Evolutionary conservation across 1,140 invertebrate species (phyloP).

Genomic region (Dreissena rostriformis): DNA sequence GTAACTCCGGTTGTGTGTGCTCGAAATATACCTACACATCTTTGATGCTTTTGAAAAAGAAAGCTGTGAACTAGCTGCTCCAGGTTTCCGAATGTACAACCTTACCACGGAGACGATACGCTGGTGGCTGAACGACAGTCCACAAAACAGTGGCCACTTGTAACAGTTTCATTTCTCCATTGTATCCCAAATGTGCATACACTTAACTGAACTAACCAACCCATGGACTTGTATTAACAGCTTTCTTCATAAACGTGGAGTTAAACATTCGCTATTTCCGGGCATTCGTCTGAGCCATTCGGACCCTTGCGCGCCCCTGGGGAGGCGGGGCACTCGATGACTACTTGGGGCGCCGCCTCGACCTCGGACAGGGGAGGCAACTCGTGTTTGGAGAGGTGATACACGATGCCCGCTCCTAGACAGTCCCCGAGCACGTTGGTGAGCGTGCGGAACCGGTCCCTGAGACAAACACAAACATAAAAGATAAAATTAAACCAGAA

Average conservation of each 20-base stretch:
- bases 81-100: too few relatives aligned
- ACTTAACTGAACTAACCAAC: too few relatives aligned
- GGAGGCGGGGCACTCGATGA: constrained; percentile 13
- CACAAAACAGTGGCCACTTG: too few relatives aligned
- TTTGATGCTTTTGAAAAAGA: too few relatives aligned
- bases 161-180: too few relatives aligned
- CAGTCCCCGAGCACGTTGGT: constrained; percentile 98
- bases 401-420: constrained; percentile 95
- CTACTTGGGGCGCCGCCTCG: not conserved
- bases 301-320: constrained; percentile 54
- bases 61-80: too few relatives aligned
- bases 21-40: too few relatives aligned
- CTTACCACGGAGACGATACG: too few relatives aligned
- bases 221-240: too few relatives aligned
- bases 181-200: too few relatives aligned
- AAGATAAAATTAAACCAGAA: not conserved
- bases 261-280: constrained; percentile 35
- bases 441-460: constrained; percentile 90
- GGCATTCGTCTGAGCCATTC: constrained; percentile 33
- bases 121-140: too few relatives aligned
- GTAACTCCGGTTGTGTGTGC: too few relatives aligned
- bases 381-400: constrained; percentile 93
- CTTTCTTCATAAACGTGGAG: not conserved
- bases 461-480: constrained; percentile 30
- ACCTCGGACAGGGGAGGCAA: constrained; percentile 64